Percentiles rank a stretch among this genome's conserved stretches.
Evolutionary conservation across 2,113 vertebrate species (phyloP).

Genomic region (Pelecanus crispus): DNA sequence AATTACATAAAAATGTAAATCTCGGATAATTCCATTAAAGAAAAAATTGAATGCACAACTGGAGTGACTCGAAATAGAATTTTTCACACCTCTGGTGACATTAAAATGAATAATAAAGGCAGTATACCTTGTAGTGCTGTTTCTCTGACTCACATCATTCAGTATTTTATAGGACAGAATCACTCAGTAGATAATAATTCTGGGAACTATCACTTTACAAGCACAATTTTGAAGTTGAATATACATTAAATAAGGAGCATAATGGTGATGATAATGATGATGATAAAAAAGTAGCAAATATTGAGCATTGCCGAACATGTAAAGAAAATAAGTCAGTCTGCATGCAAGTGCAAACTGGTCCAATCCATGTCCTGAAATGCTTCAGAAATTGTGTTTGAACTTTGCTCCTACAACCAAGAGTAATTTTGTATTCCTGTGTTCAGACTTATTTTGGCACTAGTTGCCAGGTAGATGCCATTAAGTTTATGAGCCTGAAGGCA

Average conservation of each 20-base stretch:
- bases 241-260: neutral
- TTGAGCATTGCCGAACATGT: neutral
- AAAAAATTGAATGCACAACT: neutral
- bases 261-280: neutral
- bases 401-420: conserved; percentile 1
- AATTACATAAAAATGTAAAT: neutral
- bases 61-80: neutral
- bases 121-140: neutral
- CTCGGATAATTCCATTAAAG: neutral
- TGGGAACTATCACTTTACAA: neutral
- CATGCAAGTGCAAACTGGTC: conserved; percentile 17
- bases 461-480: neutral
- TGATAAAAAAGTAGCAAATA: neutral
- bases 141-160: neutral
- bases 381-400: conserved; percentile 20
- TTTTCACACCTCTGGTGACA: neutral
- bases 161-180: neutral
- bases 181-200: neutral
- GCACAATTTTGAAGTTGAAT: neutral
- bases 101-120: neutral
- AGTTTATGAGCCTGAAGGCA: neutral
- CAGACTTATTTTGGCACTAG: neutral
- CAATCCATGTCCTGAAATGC: neutral
- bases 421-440: conserved; percentile 5
- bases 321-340: neutral